These are phyloP conservation scores for Metaphire vulgaris DNA, from an alignment of 1,140 invertebrate genomes.

Conservation along the genomic window DNA sequence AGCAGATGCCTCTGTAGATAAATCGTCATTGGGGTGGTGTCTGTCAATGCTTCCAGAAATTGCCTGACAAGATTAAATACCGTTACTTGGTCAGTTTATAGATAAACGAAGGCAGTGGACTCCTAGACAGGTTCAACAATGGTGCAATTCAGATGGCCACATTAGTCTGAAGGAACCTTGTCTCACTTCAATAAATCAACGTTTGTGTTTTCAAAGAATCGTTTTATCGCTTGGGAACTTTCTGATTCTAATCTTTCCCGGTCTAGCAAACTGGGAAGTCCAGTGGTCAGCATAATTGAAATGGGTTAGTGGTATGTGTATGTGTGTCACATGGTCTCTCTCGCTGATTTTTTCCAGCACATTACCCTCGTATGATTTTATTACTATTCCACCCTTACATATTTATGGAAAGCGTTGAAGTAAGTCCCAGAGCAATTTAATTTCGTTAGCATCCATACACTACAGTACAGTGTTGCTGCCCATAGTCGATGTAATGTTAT, in stretches of 20 bases:
- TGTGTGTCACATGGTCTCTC: too few species aligned
- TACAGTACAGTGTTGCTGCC: too few species aligned
- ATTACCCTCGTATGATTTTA: too few species aligned
- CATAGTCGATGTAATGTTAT: too few species aligned
- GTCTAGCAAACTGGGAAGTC: too few species aligned
- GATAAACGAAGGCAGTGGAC: not conserved
- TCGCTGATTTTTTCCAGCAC: too few species aligned
- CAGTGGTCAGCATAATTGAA: too few species aligned
- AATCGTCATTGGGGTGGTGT: not conserved
- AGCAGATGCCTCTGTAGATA: not conserved
- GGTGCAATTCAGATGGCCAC: not conserved
- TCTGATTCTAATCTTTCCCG: not conserved
- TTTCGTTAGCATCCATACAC: too few species aligned
- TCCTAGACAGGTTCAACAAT: not conserved
- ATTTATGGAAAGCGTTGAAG: too few species aligned
- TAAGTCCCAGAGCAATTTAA: too few species aligned
- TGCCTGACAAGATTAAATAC: not conserved
- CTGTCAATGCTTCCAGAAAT: not conserved
- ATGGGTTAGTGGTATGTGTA: too few species aligned
- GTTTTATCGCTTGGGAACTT: not conserved
- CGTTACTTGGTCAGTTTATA: not conserved
- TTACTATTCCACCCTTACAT: too few species aligned
- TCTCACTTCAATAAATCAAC: not conserved
- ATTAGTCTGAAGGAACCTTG: not conserved
- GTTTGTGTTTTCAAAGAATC: not conserved